Base-by-base conservation (phyloP, 2,113 vertebrate genomes). In the Microcebus ravelobensis region DNA sequence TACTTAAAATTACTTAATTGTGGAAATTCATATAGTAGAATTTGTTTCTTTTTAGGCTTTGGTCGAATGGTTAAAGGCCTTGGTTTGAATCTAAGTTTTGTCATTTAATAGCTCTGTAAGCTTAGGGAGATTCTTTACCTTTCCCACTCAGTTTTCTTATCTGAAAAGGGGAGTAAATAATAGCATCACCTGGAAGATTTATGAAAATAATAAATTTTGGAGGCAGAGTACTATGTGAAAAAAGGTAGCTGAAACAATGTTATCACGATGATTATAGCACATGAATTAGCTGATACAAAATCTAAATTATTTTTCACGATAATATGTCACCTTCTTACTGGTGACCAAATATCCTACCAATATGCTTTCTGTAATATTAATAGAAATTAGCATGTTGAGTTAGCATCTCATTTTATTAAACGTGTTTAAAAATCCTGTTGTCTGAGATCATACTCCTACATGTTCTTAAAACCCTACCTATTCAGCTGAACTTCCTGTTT, bases 401-500 rank as follows among this genome's bases (percentile, higher is more conserved):
- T 42, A 15, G 23, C 42, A 65, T 45, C 39, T 55, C 29, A 29
- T 55, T 74, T 95, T 92, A 52, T 94, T 96, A 90, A 93, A 93
- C 21, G 85, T 8, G 7, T 36, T 48, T 93, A 90, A 87, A 95
- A 97, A 93, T 93, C n/a, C 65, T 59, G 45, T 65, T 91, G 20
- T 92, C 55, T 61, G 29, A 13, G 50, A 96, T 97, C 55, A 97
- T 27, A 21, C 10, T 61, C 34, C 83, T 88, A 18, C 65, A 63
- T 57, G 61, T 94, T 96, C 70, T 85, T 91, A 36, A 98, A 96
- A 97, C 67, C 17, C 27, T 90, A 23, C 74, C 74, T 31, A 29
- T 97, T 98, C 48, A 71, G 55, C 70, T 97, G 83, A 82, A 88
- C 61, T 94, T 97, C 29, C 59, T 23, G 68, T 59, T 89, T 34